Evolutionary conservation across 2,113 vertebrate genomes (phyloP).

Genomic region (Zapornia atra): DNA sequence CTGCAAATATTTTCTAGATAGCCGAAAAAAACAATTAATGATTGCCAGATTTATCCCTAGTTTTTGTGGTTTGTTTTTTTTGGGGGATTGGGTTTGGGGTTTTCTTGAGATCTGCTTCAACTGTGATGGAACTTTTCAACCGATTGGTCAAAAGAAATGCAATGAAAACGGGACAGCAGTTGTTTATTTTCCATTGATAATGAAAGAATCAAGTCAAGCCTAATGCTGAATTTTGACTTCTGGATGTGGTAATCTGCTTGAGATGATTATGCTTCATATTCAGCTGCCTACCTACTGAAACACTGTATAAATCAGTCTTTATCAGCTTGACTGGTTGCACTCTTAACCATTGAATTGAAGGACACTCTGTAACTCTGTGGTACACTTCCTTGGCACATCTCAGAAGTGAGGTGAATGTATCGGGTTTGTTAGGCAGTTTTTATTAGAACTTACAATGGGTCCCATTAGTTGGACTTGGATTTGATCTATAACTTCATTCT

Average conservation of each 20-base stretch:
- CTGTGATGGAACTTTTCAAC: neutral
- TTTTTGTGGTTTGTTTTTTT: neutral
- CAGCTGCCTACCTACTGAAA: neutral
- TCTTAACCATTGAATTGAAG: neutral
- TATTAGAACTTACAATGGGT: neutral
- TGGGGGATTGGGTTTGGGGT: neutral
- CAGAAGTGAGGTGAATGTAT: neutral
- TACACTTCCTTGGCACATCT: neutral
- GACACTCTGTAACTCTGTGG: neutral
- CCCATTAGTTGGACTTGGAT: neutral
- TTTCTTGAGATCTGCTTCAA: neutral
- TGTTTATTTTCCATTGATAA: neutral
- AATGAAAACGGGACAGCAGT: neutral
- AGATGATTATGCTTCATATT: neutral
- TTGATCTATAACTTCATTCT: neutral
- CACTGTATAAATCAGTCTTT: neutral
- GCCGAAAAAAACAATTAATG: neutral
- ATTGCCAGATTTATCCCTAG: neutral
- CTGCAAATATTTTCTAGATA: neutral
- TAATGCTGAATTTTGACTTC: neutral
- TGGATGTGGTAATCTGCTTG: neutral
- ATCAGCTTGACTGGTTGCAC: neutral
- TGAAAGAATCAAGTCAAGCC: neutral
- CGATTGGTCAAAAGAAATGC: neutral
- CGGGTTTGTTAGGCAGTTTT: neutral